Percentiles rank a stretch among this genome's conserved stretches.
phyloP scores from a whole-genome alignment of 1,140 invertebrate species.

The Stratiolaelaps scimitus region DNA sequence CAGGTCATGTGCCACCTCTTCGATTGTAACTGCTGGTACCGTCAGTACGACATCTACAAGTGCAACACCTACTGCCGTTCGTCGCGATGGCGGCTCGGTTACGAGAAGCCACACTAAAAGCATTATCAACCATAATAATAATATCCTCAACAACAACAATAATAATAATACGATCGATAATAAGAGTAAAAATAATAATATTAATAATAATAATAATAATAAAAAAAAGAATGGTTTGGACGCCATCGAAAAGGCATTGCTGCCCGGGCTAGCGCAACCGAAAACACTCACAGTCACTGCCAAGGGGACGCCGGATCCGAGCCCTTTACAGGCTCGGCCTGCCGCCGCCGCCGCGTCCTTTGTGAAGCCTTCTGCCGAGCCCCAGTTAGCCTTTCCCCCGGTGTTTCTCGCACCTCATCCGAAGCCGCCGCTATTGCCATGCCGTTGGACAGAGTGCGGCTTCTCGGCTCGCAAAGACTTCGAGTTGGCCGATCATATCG shows the following conservation, averaged over 20 bases:
- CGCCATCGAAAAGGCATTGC: too few relatives aligned
- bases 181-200: too few relatives aligned
- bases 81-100: neutral
- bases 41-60: too few relatives aligned
- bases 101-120: neutral
- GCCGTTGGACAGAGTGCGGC: constrained; percentile 24
- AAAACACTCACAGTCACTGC: constrained; percentile 12
- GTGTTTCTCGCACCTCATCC: constrained; percentile 8
- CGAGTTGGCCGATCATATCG: constrained; percentile 22
- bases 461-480: neutral
- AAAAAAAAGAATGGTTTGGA: too few relatives aligned
- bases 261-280: neutral
- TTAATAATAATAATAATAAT: too few relatives aligned
- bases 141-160: neutral
- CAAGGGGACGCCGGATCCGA: neutral
- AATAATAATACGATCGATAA: neutral
- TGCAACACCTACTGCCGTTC: too few relatives aligned
- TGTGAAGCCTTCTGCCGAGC: constrained; percentile 13
- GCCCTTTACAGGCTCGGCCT: constrained; percentile 4
- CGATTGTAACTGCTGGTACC: neutral
- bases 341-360: constrained; percentile 4
- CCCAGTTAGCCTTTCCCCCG: too few relatives aligned
- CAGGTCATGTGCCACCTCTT: constrained; percentile 21
- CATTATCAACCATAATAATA: constrained; percentile 3
- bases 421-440: constrained; percentile 4